phyloP scores from a whole-genome alignment of 2,797 vertebrate species.

The Platyrinchus mystaceus region DNA sequence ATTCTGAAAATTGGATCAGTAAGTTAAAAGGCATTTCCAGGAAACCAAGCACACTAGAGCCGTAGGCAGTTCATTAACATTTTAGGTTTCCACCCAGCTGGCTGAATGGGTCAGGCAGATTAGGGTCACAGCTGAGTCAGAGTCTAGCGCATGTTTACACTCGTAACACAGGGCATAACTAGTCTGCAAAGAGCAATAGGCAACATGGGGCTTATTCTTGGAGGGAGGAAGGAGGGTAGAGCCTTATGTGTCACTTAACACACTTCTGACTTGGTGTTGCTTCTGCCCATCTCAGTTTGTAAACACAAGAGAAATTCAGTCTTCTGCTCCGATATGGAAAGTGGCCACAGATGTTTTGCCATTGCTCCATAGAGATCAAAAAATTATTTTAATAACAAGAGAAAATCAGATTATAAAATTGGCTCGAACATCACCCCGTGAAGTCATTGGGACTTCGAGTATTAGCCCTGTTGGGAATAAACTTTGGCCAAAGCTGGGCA shows the following conservation, averaged over 20 bases:
- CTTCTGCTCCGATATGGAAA: background rate
- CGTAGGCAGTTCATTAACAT: background rate
- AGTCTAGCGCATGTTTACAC: background rate
- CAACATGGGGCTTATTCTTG: rapidly evolving
- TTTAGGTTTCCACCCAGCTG: background rate
- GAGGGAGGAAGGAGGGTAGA: background rate
- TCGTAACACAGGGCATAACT: background rate
- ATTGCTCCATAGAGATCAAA: background rate
- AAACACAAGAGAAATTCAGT: background rate
- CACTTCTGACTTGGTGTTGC: background rate
- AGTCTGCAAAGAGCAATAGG: background rate
- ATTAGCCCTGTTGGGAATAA: background rate
- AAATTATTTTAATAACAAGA: background rate
- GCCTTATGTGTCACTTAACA: background rate
- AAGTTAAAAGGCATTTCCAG: background rate
- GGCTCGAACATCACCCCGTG: rapidly evolving
- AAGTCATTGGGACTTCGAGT: background rate
- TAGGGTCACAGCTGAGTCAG: background rate
- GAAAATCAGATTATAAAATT: background rate
- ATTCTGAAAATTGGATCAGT: conserved; percentile 75
- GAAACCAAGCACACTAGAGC: background rate
- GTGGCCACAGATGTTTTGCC: background rate
- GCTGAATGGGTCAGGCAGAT: background rate
- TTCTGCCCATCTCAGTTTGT: background rate
- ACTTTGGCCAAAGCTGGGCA: background rate